These are phyloP conservation scores for Mastomys natalensis DNA, from an alignment of 2,113 vertebrate genomes.

Conservation along the genomic window DNA sequence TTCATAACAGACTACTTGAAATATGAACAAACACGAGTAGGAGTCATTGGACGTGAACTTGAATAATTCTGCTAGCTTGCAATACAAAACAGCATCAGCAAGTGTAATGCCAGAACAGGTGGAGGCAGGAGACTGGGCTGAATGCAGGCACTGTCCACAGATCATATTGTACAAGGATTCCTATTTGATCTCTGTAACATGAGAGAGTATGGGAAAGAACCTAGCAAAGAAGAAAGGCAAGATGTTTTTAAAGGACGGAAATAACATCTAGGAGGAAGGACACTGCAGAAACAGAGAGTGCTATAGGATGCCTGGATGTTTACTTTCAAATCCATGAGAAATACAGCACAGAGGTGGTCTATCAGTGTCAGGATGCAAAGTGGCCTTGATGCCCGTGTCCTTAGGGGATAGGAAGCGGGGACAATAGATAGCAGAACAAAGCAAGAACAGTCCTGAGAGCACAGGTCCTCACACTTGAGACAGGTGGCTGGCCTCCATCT, in stretches of 20 bases:
- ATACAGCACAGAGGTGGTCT: background rate
- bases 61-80: slow-evolving; percentile 10
- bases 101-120: background rate
- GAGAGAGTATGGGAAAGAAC: background rate
- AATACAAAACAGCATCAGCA: background rate
- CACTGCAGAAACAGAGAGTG: background rate
- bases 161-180: background rate
- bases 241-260: background rate
- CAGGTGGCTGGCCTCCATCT: background rate
- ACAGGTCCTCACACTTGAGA: background rate
- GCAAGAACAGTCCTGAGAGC: background rate
- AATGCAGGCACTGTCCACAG: background rate
- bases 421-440: background rate
- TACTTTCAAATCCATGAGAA: background rate
- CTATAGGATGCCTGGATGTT: no score
- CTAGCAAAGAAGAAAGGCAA: slow-evolving; percentile 2
- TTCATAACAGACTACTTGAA: background rate
- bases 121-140: background rate
- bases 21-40: background rate
- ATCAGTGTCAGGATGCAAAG: background rate
- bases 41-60: background rate
- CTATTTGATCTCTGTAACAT: background rate
- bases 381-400: background rate
- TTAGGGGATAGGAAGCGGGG: accelerated
- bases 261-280: slow-evolving; percentile 24